phyloP scores from a whole-genome alignment of 2,888 invertebrate genomes.

The Nomada fucata region DNA sequence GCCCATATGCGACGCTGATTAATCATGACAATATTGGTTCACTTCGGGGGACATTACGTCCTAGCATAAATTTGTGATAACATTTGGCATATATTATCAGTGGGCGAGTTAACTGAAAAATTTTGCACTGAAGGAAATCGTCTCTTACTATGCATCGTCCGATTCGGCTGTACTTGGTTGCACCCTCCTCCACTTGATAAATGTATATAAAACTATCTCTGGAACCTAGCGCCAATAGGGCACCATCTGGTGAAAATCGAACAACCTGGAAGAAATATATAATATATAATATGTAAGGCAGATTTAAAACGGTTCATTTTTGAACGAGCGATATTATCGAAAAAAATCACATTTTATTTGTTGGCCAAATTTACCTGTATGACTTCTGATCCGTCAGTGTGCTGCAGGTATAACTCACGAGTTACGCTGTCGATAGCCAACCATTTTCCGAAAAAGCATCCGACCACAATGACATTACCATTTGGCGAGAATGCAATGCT shows the following conservation, averaged over 20 bases:
- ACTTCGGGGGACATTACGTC: slow-evolving; percentile 41
- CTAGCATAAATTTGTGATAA: neutral
- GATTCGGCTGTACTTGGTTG: slow-evolving; percentile 91
- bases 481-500: slow-evolving; percentile 92
- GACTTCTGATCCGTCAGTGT: slow-evolving; percentile 88
- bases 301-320: no score
- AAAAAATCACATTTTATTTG: neutral
- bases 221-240: slow-evolving; percentile 92
- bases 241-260: slow-evolving; percentile 92
- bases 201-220: slow-evolving; percentile 96
- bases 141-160: slow-evolving; percentile 93
- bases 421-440: slow-evolving; percentile 92
- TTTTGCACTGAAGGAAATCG: slow-evolving; percentile 48
- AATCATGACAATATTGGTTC: slow-evolving; percentile 7
- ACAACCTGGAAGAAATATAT: slow-evolving; percentile 86
- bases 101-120: neutral
- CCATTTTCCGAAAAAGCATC: slow-evolving; percentile 92
- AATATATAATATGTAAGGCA: no score
- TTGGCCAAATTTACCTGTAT: slow-evolving; percentile 83
- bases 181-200: slow-evolving; percentile 92
- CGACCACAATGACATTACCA: slow-evolving; percentile 91
- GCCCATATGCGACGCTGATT: slow-evolving; percentile 18
- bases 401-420: slow-evolving; percentile 89
- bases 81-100: neutral
- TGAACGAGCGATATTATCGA: neutral